A percentile compares a stretch with the other conserved stretches of the same genome.
Evolutionary conservation across 37 sponge, comb jelly and placozoan species (phyloP).

Genomic region (Cliona cf. orientalis): DNA sequence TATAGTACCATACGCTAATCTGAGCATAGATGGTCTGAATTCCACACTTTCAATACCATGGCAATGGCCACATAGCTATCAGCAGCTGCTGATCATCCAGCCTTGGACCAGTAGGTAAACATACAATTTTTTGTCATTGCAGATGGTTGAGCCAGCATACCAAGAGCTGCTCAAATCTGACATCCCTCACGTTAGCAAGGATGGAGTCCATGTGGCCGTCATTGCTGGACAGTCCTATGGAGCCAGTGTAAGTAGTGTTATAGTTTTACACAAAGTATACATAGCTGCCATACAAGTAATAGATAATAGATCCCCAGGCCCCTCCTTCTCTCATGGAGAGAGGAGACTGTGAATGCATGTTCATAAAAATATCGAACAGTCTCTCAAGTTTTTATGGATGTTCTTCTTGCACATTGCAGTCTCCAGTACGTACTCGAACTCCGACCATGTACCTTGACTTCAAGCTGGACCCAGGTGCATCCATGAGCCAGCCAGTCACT

Average conservation of each 20-base stretch:
- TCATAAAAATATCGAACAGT: not conserved
- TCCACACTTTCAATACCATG: too few species aligned
- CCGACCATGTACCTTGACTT: constrained; percentile 89
- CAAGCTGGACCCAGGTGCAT: constrained; percentile 77
- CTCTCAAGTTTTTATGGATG: not conserved
- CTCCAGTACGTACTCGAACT: constrained; percentile 84
- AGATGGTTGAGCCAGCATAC: constrained; percentile 87
- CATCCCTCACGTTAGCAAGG: constrained; percentile 67
- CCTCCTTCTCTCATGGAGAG: not conserved
- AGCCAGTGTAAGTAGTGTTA: not conserved
- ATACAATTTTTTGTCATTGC: constrained; percentile 2
- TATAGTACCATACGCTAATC: too few species aligned
- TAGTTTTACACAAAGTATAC: not conserved
- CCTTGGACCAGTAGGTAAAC: too few species aligned
- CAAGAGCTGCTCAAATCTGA: constrained; percentile 81
- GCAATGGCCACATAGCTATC: too few species aligned
- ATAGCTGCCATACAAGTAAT: not conserved
- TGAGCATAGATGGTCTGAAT: too few species aligned
- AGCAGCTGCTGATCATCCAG: not conserved
- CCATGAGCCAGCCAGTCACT: constrained; percentile 74
- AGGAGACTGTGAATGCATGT: not conserved
- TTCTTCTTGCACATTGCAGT: constrained; percentile 30
- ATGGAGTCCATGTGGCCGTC: constrained; percentile 82
- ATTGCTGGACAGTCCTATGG: constrained; percentile 91
- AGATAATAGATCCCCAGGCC: not conserved